Evolutionary conservation across 1,140 invertebrate genomes (phyloP), one percentile per base, ranked within the genome.

Genomic region (Argopecten irradians): DNA sequence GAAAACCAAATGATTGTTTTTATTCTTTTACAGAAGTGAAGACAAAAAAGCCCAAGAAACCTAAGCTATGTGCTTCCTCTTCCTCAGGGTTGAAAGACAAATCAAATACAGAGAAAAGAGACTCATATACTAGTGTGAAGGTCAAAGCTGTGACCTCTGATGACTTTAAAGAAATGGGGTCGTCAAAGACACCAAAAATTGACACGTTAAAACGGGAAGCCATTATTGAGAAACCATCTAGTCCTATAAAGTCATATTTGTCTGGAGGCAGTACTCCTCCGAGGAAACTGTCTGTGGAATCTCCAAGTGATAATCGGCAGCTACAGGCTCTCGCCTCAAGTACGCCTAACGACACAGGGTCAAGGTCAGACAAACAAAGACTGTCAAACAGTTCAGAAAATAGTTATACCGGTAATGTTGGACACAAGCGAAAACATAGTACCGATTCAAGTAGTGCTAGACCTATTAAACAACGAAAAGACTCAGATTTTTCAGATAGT

Each of bases 251-350:
- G 35, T 88, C 87, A 0, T 90, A 90, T 43, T 43, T 90, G 39
- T 90, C 89, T 86, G 89, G 89, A 46, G 89, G 85, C 28, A 88
- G 87, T 41, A 90, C 89, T 28, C 89, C 89, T 13, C 89, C 89
- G 7, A 84, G 87, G 43, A 90, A 90, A 85, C 28, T 88, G 28
- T 87, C 89, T 46, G 86, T 87, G 32, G 89, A 90, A 41, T 88
- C 87, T 1, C 89, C 89, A 34, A 83, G 71, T 87, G 84, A 86
- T 22, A 89, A 86, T 39, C 55, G 55, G 32, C 39, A 34, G 14
- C 84, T 84, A 55, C 41, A 35, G 83, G 83, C 34, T 84, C n/a
- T 19, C 8, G 43, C 85, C 39, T 39, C 41, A n/a, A 39, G 43
- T 22, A 41, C 22, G 13, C 33, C 32, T 3, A 43, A 43, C n/a